Evolutionary conservation across 2,888 invertebrate genomes (phyloP).

Genomic region (Prostheceraeus crozeri): DNA sequence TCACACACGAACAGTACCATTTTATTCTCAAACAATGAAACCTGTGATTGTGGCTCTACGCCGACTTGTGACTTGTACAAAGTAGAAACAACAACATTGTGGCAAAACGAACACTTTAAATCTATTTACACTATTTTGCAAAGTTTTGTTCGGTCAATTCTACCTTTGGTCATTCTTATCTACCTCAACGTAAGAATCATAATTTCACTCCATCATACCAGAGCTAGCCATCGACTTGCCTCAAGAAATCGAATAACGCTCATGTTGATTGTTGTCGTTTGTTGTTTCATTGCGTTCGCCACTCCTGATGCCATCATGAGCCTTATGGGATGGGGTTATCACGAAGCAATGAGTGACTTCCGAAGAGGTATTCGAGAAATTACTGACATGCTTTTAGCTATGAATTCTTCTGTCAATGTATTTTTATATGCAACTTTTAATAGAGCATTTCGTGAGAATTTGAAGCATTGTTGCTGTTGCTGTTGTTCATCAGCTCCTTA

Average conservation of each 20-base stretch:
- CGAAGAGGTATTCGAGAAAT: constrained; percentile 53
- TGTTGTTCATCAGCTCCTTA: too few species aligned
- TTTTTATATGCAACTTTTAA: constrained; percentile 52
- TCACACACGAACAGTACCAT: neutral
- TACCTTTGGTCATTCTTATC: constrained; percentile 51
- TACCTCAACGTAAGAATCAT: constrained; percentile 50
- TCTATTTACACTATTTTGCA: constrained; percentile 50
- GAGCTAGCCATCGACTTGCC: constrained; percentile 46
- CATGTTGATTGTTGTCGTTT: constrained; percentile 52
- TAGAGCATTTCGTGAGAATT: constrained; percentile 49
- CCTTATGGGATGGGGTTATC: constrained; percentile 53
- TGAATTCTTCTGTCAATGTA: constrained; percentile 55
- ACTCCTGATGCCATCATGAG: constrained; percentile 56
- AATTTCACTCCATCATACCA: constrained; percentile 46
- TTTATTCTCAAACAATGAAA: neutral
- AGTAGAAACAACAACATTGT: constrained; percentile 44
- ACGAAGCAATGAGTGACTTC: constrained; percentile 48
- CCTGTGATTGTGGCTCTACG: constrained; percentile 41
- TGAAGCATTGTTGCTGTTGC: constrained; percentile 46
- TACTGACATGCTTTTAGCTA: constrained; percentile 51
- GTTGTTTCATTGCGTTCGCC: constrained; percentile 53
- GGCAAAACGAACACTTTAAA: constrained; percentile 47
- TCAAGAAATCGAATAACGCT: constrained; percentile 52
- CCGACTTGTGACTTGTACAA: too few species aligned
- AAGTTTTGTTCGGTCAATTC: constrained; percentile 49